These are phyloP conservation scores for Gallinago media DNA, from an alignment of 2,113 vertebrate genomes.

Conservation along the genomic window DNA sequence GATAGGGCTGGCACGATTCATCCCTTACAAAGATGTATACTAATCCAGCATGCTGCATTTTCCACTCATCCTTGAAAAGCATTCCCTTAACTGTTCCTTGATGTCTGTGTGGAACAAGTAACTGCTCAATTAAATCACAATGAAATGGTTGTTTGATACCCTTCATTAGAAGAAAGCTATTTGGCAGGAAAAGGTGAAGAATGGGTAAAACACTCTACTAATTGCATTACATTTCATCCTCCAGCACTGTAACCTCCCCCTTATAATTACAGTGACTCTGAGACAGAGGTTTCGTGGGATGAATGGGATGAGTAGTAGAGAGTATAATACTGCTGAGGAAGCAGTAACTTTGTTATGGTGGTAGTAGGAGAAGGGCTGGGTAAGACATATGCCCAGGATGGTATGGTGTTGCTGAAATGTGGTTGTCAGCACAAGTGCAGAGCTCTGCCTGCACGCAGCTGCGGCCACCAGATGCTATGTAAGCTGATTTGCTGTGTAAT, in stretches of 20 bases:
- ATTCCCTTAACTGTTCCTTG: neutral
- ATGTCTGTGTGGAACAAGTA: neutral
- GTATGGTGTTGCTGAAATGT: neutral
- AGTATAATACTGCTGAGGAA: neutral
- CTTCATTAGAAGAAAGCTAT: neutral
- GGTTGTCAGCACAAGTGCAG: neutral
- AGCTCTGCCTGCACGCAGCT: neutral
- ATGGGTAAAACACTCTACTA: neutral
- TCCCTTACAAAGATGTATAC: neutral
- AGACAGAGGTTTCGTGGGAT: neutral
- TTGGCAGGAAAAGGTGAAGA: slow-evolving; percentile 16
- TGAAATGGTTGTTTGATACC: neutral
- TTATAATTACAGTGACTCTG: neutral
- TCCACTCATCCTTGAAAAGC: neutral
- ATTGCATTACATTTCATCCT: slow-evolving; percentile 1
- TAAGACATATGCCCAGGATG: neutral
- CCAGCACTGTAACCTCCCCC: neutral
- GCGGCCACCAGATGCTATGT: neutral
- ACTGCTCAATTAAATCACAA: neutral
- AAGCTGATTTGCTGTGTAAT: slow-evolving; percentile 21
- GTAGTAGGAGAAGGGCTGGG: neutral
- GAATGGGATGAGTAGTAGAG: neutral
- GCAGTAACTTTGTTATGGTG: neutral
- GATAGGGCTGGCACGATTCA: neutral
- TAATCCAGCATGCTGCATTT: neutral